phyloP scores from a whole-genome alignment of 2,888 invertebrate genomes.

The Dinocampus coccinellae region DNA sequence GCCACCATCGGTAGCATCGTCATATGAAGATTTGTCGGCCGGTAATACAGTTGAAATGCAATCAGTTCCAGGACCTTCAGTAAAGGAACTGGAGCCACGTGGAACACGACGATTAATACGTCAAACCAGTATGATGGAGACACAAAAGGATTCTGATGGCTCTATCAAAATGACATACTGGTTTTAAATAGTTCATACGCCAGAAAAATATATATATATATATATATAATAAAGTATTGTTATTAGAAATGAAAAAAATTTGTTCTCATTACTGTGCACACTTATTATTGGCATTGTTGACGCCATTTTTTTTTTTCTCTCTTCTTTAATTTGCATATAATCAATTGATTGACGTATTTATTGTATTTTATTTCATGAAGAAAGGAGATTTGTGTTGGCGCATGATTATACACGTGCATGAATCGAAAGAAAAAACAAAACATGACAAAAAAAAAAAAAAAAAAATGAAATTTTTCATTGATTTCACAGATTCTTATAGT shows the following conservation, averaged over 20 bases:
- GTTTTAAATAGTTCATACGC: conserved; percentile 73
- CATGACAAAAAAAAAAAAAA: neutral
- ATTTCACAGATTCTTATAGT: conserved; percentile 71
- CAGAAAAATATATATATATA: neutral
- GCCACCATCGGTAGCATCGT: conserved; percentile 72
- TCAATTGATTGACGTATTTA: conserved; percentile 20
- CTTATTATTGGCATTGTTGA: neutral
- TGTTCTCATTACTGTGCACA: conserved; percentile 2
- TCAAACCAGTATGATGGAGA: conserved; percentile 86
- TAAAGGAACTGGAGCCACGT: conserved; percentile 22
- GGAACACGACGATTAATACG: conserved; percentile 75
- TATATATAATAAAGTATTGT: conserved; percentile 14
- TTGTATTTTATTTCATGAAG: conserved; percentile 3
- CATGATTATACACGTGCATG: conserved; percentile 32
- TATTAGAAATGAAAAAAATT: neutral
- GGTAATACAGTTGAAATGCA: conserved; percentile 68
- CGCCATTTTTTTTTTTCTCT: conserved; percentile 6
- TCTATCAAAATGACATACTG: conserved; percentile 89
- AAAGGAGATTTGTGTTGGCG: conserved; percentile 11
- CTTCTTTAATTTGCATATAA: neutral
- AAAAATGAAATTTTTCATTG: neutral
- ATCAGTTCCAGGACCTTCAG: conserved; percentile 49
- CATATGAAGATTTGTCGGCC: conserved; percentile 82
- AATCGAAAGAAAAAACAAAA: conserved; percentile 7
- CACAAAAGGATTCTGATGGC: conserved; percentile 83